phyloP scores from a whole-genome alignment of 2,888 invertebrate species.

The Andrena marginata region DNA sequence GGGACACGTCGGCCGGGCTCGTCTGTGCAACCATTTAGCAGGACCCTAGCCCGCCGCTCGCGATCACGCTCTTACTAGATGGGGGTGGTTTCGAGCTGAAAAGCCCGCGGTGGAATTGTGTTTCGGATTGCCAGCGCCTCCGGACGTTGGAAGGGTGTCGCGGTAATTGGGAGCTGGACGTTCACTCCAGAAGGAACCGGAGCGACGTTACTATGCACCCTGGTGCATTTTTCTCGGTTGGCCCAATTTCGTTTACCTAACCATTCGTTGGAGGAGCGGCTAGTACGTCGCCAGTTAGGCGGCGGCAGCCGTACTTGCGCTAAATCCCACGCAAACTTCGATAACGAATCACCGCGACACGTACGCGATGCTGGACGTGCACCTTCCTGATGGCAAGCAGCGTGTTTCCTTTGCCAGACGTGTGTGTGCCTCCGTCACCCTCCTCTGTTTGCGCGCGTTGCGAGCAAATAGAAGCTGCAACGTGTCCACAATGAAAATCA shows the following conservation, averaged over 20 bases:
- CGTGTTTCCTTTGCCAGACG: slow-evolving; percentile 28
- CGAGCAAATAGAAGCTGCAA: slow-evolving; percentile 45
- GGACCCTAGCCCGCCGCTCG: neutral
- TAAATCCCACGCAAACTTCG: slow-evolving; percentile 25
- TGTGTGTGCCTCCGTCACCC: slow-evolving; percentile 41
- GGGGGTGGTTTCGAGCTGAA: neutral
- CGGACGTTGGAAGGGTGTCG: too few species aligned
- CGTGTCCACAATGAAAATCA: slow-evolving; percentile 50
- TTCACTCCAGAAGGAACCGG: too few species aligned
- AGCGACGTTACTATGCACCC: too few species aligned
- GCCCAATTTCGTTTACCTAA: too few species aligned
- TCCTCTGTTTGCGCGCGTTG: slow-evolving; percentile 24
- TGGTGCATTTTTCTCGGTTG: too few species aligned
- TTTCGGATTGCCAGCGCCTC: too few species aligned
- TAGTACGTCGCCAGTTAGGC: neutral
- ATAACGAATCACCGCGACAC: slow-evolving; percentile 31
- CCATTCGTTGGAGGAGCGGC: too few species aligned
- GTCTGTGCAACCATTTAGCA: slow-evolving; percentile 4
- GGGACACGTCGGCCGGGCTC: too few species aligned
- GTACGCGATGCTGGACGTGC: slow-evolving; percentile 6
- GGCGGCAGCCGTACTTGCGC: neutral
- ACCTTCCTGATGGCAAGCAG: neutral
- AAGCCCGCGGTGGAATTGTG: neutral
- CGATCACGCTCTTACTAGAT: neutral
- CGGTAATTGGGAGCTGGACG: too few species aligned